These are phyloP conservation scores for Apamea sordens DNA, from an alignment of 2,888 invertebrate genomes.

Conservation along the genomic window DNA sequence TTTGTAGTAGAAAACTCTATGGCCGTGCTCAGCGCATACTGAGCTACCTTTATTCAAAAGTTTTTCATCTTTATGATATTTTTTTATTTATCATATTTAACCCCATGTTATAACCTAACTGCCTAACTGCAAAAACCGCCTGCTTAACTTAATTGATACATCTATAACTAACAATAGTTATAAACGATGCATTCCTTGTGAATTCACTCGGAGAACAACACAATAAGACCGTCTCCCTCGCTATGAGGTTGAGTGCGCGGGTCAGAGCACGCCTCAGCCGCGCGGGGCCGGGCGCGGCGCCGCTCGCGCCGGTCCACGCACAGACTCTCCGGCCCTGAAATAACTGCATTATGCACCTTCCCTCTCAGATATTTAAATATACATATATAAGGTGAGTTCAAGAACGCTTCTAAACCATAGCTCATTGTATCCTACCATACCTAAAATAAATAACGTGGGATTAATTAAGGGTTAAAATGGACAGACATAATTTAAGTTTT, in stretches of 20 bases:
- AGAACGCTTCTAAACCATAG: background rate
- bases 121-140: too few relatives aligned
- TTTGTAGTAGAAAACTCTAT: background rate
- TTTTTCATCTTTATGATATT: constrained; percentile 1
- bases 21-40: background rate
- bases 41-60: background rate
- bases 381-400: background rate
- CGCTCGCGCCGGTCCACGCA: background rate
- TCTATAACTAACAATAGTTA: background rate
- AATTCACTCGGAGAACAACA: background rate
- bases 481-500: background rate
- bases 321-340: background rate
- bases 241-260: background rate
- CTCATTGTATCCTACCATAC: background rate
- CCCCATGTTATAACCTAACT: background rate
- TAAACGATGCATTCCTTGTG: background rate
- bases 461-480: background rate
- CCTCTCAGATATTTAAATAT: background rate
- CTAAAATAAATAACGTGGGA: background rate
- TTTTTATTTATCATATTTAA: background rate
- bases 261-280: too few relatives aligned
- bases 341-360: background rate
- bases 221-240: background rate
- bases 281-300: too few relatives aligned
- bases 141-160: too few relatives aligned